These are phyloP conservation scores for Erebia palarica DNA, from an alignment of 2,888 invertebrate species.

Conservation along the genomic window DNA sequence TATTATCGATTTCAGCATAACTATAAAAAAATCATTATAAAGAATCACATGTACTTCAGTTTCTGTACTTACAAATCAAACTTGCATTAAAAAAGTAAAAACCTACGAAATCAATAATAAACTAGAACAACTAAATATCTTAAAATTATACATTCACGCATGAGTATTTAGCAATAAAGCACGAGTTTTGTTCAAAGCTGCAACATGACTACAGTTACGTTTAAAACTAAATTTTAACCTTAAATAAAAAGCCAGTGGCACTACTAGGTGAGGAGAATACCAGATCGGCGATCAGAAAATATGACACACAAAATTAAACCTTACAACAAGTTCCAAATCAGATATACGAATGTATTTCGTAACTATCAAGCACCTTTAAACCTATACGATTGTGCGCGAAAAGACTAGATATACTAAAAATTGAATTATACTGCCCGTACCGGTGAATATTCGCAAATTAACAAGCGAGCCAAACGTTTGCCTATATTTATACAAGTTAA, in stretches of 20 bases:
- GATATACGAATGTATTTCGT: slow-evolving; percentile 60
- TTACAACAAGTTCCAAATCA: slow-evolving; percentile 60
- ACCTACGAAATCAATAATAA: slow-evolving; percentile 56
- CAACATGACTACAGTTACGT: slow-evolving; percentile 73
- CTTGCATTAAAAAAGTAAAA: slow-evolving; percentile 63
- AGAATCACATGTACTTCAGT: slow-evolving; percentile 78
- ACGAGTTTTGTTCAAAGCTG: slow-evolving; percentile 80
- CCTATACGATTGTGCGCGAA: slow-evolving; percentile 74
- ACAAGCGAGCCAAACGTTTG: slow-evolving; percentile 24
- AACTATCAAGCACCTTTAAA: slow-evolving; percentile 74
- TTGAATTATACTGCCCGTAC: slow-evolving; percentile 35
- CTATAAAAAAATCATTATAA: slow-evolving; percentile 67
- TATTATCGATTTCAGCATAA: slow-evolving; percentile 51
- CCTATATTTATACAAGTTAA: slow-evolving; percentile 48
- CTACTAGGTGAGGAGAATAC: slow-evolving; percentile 66
- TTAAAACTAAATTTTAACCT: slow-evolving; percentile 55
- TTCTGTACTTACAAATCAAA: slow-evolving; percentile 74
- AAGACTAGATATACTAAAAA: slow-evolving; percentile 76
- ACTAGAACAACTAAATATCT: slow-evolving; percentile 56
- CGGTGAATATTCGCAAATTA: slow-evolving; percentile 23
- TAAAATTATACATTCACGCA: slow-evolving; percentile 78
- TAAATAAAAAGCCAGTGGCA: slow-evolving; percentile 75
- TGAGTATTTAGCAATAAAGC: slow-evolving; percentile 82
- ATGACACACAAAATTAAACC: slow-evolving; percentile 74
- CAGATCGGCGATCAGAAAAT: slow-evolving; percentile 65